Evolutionary conservation across 2,888 invertebrate genomes (phyloP).

Genomic region (Drosophila neotestacea): DNA sequence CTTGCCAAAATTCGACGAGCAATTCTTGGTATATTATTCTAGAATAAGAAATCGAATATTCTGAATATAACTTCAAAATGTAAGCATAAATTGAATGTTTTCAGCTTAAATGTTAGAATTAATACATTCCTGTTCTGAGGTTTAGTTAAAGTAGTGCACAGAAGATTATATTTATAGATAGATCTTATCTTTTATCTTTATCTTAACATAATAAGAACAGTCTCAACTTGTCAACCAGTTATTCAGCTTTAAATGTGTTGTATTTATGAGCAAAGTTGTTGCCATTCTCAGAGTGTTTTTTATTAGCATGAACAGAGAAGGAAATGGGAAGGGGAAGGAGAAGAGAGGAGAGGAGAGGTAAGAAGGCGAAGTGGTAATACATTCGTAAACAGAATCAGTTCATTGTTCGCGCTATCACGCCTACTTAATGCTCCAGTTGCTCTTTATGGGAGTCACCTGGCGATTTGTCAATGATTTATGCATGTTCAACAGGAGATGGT

Average conservation of each 20-base stretch:
- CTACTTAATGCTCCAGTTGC: constrained; percentile 48
- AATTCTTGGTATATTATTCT: too few species aligned
- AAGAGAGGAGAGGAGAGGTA: neutral
- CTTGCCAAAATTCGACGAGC: too few species aligned
- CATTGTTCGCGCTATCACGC: constrained; percentile 34
- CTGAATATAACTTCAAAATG: too few species aligned
- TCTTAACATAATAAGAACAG: too few species aligned
- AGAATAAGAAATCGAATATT: too few species aligned
- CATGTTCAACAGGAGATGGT: constrained; percentile 7
- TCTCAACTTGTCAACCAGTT: neutral
- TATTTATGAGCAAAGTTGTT: neutral
- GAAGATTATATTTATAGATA: too few species aligned
- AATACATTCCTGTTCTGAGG: too few species aligned
- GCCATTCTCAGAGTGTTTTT: neutral
- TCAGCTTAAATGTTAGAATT: too few species aligned
- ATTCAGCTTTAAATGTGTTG: too few species aligned
- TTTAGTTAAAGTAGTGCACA: too few species aligned
- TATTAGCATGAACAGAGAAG: neutral
- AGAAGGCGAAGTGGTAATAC: neutral
- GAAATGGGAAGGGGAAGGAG: neutral
- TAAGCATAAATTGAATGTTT: too few species aligned
- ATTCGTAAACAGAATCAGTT: constrained; percentile 25
- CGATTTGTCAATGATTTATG: constrained; percentile 57
- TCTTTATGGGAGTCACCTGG: constrained; percentile 53
- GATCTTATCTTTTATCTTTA: too few species aligned